Percentiles rank a stretch among this genome's conserved stretches.
Conservation (phyloP, 2,797 vertebrate species). For the Bovichtus variegatus region DNA sequence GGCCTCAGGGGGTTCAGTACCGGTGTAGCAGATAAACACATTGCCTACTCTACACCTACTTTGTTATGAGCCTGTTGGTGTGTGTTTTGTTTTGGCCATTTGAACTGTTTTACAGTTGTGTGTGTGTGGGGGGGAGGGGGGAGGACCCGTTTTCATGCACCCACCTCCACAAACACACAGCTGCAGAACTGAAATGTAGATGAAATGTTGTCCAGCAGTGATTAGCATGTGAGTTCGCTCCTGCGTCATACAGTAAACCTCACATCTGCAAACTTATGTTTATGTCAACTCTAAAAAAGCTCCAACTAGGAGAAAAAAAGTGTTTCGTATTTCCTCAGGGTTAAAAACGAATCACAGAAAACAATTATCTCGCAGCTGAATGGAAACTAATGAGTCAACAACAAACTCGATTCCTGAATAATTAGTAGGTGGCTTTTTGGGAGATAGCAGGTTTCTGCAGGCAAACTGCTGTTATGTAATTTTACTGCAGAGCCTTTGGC, state of each 20-base stretch:
- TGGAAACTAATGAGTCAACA: slow-evolving; percentile 31
- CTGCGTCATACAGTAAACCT: neutral
- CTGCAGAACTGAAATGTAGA: slow-evolving; percentile 3
- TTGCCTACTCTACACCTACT: slow-evolving; percentile 1
- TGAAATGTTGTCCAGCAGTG: neutral
- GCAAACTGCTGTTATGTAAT: slow-evolving; percentile 75
- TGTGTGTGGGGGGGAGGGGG: neutral
- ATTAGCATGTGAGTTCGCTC: neutral
- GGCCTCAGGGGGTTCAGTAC: slow-evolving; percentile 48
- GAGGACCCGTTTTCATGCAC: neutral
- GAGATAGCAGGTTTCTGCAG: slow-evolving; percentile 63
- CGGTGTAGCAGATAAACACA: slow-evolving; percentile 24
- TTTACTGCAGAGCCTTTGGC: slow-evolving; percentile 81
- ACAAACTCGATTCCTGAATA: slow-evolving; percentile 22
- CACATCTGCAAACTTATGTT: neutral
- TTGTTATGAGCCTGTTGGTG: slow-evolving; percentile 7
- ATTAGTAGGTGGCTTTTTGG: slow-evolving; percentile 12
- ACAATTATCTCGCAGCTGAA: slow-evolving; percentile 30
- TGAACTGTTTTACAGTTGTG: neutral
- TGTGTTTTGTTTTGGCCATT: slow-evolving; percentile 1
- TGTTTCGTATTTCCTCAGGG: neutral
- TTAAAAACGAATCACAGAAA: neutral
- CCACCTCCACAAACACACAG: neutral
- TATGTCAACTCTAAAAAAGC: neutral
- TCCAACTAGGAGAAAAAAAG: neutral